phyloP scores from a whole-genome alignment of 2,888 invertebrate genomes.

The Anaspis maculata region DNA sequence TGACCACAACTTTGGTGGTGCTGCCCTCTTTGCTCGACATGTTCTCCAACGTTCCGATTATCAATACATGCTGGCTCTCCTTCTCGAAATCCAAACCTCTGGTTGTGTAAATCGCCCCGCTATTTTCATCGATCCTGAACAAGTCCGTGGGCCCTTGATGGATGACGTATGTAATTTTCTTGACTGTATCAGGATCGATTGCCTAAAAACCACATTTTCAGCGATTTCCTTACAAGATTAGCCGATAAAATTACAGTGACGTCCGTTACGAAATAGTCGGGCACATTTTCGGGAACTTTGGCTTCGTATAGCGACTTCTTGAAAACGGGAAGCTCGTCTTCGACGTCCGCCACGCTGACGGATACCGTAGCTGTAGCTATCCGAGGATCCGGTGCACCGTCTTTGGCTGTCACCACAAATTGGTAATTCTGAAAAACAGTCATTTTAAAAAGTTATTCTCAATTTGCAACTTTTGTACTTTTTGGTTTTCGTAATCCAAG shows the following conservation, averaged over 20 bases:
- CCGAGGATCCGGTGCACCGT: conserved; percentile 77
- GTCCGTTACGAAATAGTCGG: conserved; percentile 68
- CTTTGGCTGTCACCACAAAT: conserved; percentile 83
- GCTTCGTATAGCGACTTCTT: conserved; percentile 64
- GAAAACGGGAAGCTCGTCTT: conserved; percentile 79
- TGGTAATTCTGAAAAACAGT: conserved; percentile 53
- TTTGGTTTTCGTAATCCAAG: conserved; percentile 75
- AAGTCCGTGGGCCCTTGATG: conserved; percentile 72
- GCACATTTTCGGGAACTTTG: conserved; percentile 76
- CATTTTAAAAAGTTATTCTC: conserved; percentile 2
- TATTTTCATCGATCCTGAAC: conserved; percentile 73
- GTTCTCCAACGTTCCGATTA: conserved; percentile 80
- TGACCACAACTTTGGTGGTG: conserved; percentile 63
- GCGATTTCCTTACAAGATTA: too few species aligned
- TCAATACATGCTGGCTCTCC: conserved; percentile 61
- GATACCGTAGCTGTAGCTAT: conserved; percentile 82
- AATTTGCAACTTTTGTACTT: conserved; percentile 42
- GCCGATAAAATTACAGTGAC: too few species aligned
- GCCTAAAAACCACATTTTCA: too few species aligned
- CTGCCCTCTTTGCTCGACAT: conserved; percentile 58
- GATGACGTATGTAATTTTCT: conserved; percentile 76
- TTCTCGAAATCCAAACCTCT: conserved; percentile 72
- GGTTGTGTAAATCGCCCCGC: conserved; percentile 69
- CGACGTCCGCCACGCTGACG: conserved; percentile 67
- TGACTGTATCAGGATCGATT: conserved; percentile 70